Evolutionary conservation across 2,888 invertebrate species (phyloP).

Genomic region (Cistogaster globosa): DNA sequence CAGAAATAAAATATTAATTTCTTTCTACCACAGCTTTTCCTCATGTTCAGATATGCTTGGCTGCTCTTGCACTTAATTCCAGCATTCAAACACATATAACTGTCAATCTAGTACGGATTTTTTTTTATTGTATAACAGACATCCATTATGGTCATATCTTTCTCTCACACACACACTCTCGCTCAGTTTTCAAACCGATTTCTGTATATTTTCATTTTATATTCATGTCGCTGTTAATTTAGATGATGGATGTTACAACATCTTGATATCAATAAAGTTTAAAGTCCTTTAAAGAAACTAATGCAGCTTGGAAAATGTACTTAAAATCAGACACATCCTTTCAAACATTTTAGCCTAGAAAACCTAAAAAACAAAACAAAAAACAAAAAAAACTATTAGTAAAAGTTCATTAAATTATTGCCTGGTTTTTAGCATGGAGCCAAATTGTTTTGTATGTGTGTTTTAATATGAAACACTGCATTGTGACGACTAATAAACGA

Average conservation of each 20-base stretch:
- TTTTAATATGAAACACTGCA: slow-evolving; percentile 61
- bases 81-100: slow-evolving; percentile 17
- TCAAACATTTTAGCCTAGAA: neutral
- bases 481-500: slow-evolving; percentile 54
- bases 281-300: slow-evolving; percentile 23
- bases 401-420: slow-evolving; percentile 73
- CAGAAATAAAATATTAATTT: neutral
- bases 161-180: neutral
- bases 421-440: slow-evolving; percentile 63
- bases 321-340: slow-evolving; percentile 5
- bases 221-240: slow-evolving; percentile 57
- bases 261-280: slow-evolving; percentile 26
- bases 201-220: slow-evolving; percentile 15
- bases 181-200: neutral
- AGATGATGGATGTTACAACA: slow-evolving; percentile 61
- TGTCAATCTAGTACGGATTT: slow-evolving; percentile 7
- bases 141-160: neutral
- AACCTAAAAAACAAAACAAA: neutral
- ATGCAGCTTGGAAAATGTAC: slow-evolving; percentile 13
- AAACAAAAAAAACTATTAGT: slow-evolving; percentile 3
- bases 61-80: slow-evolving; percentile 26
- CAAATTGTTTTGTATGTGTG: slow-evolving; percentile 60
- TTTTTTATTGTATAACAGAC: slow-evolving; percentile 35
- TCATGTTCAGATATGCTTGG: neutral
- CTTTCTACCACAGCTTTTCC: neutral